Base-by-base conservation (phyloP, 2,888 invertebrate species). In the Acanthococcus lagerstroemiae region DNA sequence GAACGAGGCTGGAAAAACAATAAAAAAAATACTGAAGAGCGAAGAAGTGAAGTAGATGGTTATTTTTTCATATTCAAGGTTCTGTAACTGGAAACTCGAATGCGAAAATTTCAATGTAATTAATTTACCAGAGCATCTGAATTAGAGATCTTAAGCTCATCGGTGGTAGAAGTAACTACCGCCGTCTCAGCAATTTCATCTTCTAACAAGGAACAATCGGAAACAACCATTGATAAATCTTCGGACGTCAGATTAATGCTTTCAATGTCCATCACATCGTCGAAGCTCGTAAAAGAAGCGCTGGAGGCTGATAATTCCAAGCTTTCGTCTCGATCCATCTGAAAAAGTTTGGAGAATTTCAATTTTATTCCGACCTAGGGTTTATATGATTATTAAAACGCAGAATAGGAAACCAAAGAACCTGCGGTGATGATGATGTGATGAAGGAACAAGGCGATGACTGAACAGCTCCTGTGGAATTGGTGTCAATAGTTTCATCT, bases 141-240 rank as follows among this genome's bases (percentile, higher is more conserved):
- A 37, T 37, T 19, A 4, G n/a, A n/a, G n/a, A 37, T 37, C 4
- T 56, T n/a, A 44, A 21, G 19, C n/a, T 57, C 15, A 37, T 37
- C 21, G 30, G 3, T 21, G 6, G 22, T 12, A 25, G 5, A 30
- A 27, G 17, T 52, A 45, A 58, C 58, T 27, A 48, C 21, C 2
- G 55, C 21, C 9, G 50, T 12, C 12, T 22, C 27, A 21, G 30
- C 50, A 48, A 54, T 24, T 19, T n/a, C 26, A n/a, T 9, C 27
- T 30, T 63, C 63, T 7, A 24, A 63, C 17, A 21, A 26, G 22
- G 50, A 37, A 5, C 30, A 52, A 37, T 63, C 63, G 3, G 63
- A 63, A 24, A 63, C 63, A 15, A 63, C 30, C 9, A 50, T 30
- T 6, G 63, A 63, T 24, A 52, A 30, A 17, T 63, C 17, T 24